These are phyloP conservation scores for Acrocyrtus sp. DNA, from an alignment of 2,888 invertebrate genomes.

Conservation along the genomic window DNA sequence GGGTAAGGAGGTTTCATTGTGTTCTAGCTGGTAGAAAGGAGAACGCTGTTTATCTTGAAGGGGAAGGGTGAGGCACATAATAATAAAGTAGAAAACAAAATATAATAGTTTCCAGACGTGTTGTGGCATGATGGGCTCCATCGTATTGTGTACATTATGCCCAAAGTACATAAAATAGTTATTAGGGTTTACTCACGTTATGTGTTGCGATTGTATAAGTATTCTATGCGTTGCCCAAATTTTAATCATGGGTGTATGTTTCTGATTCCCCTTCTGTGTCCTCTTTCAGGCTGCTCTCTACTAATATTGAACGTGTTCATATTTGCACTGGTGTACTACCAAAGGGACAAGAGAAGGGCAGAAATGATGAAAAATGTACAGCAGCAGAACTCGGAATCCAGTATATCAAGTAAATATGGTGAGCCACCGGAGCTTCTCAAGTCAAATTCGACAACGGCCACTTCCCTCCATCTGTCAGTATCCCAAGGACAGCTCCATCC, in stretches of 20 bases:
- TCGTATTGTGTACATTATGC: too few relatives aligned
- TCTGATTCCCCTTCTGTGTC: background rate
- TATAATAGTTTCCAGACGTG: background rate
- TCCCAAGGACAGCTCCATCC: conserved; percentile 49
- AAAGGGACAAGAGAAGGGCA: conserved; percentile 78
- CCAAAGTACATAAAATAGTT: too few relatives aligned
- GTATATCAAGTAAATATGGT: conserved; percentile 50
- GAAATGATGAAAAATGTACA: conserved; percentile 86
- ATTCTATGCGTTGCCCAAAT: too few relatives aligned
- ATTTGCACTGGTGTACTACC: conserved; percentile 86
- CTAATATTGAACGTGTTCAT: conserved; percentile 84
- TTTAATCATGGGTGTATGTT: too few relatives aligned
- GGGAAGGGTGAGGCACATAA: background rate
- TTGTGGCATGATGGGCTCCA: too few relatives aligned
- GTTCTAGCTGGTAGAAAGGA: background rate
- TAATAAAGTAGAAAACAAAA: background rate
- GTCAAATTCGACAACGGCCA: conserved; percentile 58
- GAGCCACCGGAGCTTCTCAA: conserved; percentile 61
- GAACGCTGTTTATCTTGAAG: background rate
- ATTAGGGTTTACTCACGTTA: conserved; percentile 7
- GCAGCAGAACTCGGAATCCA: conserved; percentile 68
- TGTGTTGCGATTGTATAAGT: too few relatives aligned
- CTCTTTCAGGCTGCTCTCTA: conserved; percentile 75
- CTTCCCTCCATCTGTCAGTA: conserved; percentile 57
- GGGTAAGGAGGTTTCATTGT: conserved; percentile 16